phyloP scores from a whole-genome alignment of 2,888 invertebrate genomes.

The Phragmatobia fuliginosa region DNA sequence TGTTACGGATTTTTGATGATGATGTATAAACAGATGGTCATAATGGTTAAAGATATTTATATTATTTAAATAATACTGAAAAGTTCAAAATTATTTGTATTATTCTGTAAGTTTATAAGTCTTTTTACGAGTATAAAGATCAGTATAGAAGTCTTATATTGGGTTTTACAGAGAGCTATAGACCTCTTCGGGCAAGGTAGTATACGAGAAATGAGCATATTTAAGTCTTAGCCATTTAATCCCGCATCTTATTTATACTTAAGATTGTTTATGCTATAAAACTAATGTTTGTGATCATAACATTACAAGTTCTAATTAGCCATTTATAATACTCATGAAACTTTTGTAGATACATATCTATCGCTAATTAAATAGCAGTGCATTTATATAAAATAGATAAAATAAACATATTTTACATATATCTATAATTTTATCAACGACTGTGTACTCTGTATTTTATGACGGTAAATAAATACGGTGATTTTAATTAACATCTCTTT shows the following conservation, averaged over 20 bases:
- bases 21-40: too few relatives aligned
- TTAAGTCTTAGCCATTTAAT: background rate
- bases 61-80: too few relatives aligned
- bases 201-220: background rate
- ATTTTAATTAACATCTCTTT: background rate
- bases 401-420: background rate
- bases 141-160: too few relatives aligned
- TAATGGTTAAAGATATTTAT: too few relatives aligned
- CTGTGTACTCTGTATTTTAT: background rate
- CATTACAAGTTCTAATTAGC: background rate
- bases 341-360: too few relatives aligned
- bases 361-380: background rate
- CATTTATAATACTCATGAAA: background rate
- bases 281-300: background rate
- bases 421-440: background rate
- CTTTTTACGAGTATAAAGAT: too few relatives aligned
- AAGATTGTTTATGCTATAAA: background rate
- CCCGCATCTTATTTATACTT: background rate
- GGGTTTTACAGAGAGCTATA: too few relatives aligned
- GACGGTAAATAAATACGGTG: background rate
- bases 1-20: too few relatives aligned
- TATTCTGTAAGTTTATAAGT: too few relatives aligned
- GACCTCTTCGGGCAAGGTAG: too few relatives aligned
- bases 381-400: background rate
- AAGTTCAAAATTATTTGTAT: too few relatives aligned